Evolutionary conservation across 1,140 invertebrate species (phyloP).

Genomic region (Trachymyrmex septentrionalis): DNA sequence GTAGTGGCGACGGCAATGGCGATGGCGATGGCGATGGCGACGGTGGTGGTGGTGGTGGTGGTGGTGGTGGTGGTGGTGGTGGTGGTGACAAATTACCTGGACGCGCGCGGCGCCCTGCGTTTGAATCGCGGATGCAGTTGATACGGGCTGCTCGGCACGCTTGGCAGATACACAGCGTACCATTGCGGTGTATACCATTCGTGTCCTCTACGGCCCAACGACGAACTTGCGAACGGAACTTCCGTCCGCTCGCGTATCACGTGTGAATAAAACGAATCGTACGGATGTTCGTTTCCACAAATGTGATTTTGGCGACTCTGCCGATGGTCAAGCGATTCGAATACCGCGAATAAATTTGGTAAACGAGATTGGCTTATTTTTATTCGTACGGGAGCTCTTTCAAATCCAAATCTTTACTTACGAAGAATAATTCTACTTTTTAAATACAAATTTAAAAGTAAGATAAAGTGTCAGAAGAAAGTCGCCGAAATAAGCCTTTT

Average conservation of each 20-base stretch:
- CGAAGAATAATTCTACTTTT: background rate
- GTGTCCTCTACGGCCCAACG: background rate
- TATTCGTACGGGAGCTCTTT: background rate
- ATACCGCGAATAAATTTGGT: background rate
- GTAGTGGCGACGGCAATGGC: too few relatives aligned
- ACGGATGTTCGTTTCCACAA: slow-evolving; percentile 46
- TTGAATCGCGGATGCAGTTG: slow-evolving; percentile 61
- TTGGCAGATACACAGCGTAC: slow-evolving; percentile 63
- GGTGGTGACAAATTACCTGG: slow-evolving; percentile 81
- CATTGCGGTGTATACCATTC: slow-evolving; percentile 50
- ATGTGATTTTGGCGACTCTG: slow-evolving; percentile 7
- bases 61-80: slow-evolving; percentile 42
- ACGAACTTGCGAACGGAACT: slow-evolving; percentile 60
- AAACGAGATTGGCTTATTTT: background rate
- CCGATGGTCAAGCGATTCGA: background rate
- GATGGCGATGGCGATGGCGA: background rate
- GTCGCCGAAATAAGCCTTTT: too few relatives aligned
- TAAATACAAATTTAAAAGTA: background rate
- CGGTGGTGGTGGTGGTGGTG: slow-evolving; percentile 2
- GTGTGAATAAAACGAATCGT: slow-evolving; percentile 37
- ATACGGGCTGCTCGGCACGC: slow-evolving; percentile 40
- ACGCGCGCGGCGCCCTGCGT: slow-evolving; percentile 62
- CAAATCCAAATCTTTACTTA: background rate
- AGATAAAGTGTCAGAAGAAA: background rate
- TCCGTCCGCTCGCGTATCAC: slow-evolving; percentile 35